Conservation (phyloP, 2,113 vertebrate genomes). For the Pholis gunnellus region DNA sequence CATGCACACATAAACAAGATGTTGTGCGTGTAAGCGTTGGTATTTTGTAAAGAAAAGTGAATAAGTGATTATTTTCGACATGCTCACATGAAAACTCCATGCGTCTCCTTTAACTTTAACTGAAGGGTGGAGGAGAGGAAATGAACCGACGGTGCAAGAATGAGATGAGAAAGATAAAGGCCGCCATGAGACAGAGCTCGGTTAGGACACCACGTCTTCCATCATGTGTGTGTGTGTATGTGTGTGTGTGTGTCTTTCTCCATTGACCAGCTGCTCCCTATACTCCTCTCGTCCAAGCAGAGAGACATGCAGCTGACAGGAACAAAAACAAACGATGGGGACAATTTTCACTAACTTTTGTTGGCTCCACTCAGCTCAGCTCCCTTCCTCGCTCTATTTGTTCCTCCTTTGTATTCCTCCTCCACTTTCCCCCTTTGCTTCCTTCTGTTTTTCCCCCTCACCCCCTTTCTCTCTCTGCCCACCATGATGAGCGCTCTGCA, state of each 20-base stretch:
- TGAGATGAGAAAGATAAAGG: slow-evolving; percentile 39
- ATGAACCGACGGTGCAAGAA: slow-evolving; percentile 31
- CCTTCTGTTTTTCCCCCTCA: slow-evolving; percentile 11
- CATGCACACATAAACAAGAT: slow-evolving; percentile 9
- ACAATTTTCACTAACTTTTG: slow-evolving; percentile 58
- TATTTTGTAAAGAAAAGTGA: not conserved
- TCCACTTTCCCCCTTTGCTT: not conserved
- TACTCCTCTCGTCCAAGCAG: slow-evolving; percentile 33
- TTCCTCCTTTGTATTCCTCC: slow-evolving; percentile 13
- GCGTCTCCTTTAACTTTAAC: slow-evolving; percentile 9
- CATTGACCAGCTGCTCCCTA: slow-evolving; percentile 46
- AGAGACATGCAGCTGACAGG: slow-evolving; percentile 47
- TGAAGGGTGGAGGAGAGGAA: slow-evolving; percentile 30
- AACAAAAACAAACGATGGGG: slow-evolving; percentile 68
- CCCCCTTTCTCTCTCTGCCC: slow-evolving; percentile 24
- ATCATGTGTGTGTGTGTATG: slow-evolving; percentile 8
- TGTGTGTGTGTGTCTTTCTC: slow-evolving; percentile 34
- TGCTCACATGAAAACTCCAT: slow-evolving; percentile 18
- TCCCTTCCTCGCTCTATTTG: slow-evolving; percentile 4
- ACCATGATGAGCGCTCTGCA: slow-evolving; percentile 39
- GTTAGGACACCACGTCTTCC: slow-evolving; percentile 17
- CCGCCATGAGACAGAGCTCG: slow-evolving; percentile 21
- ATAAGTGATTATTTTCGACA: slow-evolving; percentile 8
- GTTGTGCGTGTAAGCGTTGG: not conserved
- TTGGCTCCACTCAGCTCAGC: slow-evolving; percentile 40